A percentile compares a stretch with the other conserved stretches of the same genome.
phyloP scores from a whole-genome alignment of 2,888 invertebrate species.

The Drosophila greeni region DNA sequence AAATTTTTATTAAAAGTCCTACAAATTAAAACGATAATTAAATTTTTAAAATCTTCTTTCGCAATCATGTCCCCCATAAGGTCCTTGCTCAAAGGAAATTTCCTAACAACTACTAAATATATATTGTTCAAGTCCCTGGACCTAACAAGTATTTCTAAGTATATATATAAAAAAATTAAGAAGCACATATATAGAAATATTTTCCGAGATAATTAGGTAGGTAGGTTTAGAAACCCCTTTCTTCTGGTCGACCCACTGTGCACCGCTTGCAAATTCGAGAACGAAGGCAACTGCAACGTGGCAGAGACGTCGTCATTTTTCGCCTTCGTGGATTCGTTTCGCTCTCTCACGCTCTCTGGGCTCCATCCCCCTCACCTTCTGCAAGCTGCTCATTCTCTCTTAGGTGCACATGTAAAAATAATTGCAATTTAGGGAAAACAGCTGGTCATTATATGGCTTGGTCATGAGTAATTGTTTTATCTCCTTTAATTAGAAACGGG shows the following conservation, averaged over 20 bases:
- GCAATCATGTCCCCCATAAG: no score
- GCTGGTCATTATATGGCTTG: background rate
- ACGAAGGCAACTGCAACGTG: conserved; percentile 62
- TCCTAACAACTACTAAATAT: no score
- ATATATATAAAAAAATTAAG: no score
- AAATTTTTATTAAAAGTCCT: no score
- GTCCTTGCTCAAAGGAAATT: no score
- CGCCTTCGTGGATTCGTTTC: conserved; percentile 21
- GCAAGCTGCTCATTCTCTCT: conserved; percentile 7
- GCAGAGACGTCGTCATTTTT: conserved; percentile 51
- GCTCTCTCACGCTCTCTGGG: conserved; percentile 21
- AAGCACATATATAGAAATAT: no score
- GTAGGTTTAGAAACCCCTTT: background rate
- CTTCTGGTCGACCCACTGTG: conserved; percentile 1
- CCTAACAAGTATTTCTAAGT: no score
- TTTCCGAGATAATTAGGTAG: no score
- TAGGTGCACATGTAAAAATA: conserved; percentile 22
- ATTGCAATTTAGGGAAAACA: conserved; percentile 2
- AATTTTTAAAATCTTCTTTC: no score
- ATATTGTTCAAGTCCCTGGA: no score
- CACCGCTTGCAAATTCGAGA: conserved; percentile 33
- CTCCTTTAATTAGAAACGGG: background rate
- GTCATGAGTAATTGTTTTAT: background rate
- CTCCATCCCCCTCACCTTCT: conserved; percentile 10
- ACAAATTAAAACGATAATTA: no score